Conservation (phyloP, 2,797 vertebrate species). For the Parambassis ranga region DNA sequence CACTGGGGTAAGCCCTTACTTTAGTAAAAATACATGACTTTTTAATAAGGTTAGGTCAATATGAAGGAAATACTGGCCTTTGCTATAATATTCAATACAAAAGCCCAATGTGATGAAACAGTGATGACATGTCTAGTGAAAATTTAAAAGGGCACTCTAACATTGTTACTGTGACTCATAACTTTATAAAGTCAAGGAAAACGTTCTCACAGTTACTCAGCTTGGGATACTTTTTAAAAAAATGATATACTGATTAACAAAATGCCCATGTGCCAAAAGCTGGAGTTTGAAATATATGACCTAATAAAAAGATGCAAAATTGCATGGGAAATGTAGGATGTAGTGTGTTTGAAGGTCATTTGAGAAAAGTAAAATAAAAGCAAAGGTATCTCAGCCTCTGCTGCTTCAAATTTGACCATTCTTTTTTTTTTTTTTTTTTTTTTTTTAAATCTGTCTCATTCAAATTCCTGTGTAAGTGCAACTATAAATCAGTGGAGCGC, state of each 20-base stretch:
- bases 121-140: not conserved
- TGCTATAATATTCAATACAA: no score
- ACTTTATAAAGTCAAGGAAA: not conserved
- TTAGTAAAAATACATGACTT: not conserved
- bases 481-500: not conserved
- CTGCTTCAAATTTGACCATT: no score
- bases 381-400: not conserved
- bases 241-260: no score
- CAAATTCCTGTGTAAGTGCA: not conserved
- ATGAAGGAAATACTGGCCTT: not conserved
- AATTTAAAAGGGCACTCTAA: not conserved
- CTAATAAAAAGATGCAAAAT: not conserved
- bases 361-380: not conserved
- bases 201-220: not conserved
- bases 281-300: not conserved
- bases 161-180: no score
- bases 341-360: not conserved
- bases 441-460: not conserved
- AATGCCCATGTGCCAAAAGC: not conserved
- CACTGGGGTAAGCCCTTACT: not conserved
- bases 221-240: not conserved
- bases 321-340: constrained; percentile 2
- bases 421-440: no score
- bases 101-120: not conserved
- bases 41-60: not conserved